Evolutionary conservation across 2,888 invertebrate species (phyloP).

Genomic region (Chymomyza procnemis): DNA sequence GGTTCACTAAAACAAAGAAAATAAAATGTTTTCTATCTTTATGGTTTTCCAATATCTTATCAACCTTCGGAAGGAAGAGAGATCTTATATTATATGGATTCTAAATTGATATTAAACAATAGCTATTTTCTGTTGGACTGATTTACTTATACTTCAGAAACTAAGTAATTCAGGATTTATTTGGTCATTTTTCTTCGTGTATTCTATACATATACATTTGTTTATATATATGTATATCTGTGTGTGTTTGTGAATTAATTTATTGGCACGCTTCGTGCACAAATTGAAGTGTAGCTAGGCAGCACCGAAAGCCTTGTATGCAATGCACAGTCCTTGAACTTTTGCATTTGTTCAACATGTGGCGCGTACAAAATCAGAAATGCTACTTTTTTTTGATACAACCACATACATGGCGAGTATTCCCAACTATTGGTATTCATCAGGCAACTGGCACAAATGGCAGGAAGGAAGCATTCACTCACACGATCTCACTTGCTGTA

Average conservation of each 20-base stretch:
- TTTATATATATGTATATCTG: conserved; percentile 3
- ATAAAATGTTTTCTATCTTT: too few relatives aligned
- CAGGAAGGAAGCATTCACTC: background rate
- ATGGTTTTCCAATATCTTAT: too few relatives aligned
- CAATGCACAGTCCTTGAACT: conserved; percentile 40
- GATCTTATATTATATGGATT: too few relatives aligned
- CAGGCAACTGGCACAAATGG: background rate
- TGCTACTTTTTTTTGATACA: background rate
- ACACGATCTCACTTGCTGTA: background rate
- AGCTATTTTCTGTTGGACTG: too few relatives aligned
- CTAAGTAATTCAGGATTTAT: too few relatives aligned
- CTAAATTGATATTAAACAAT: too few relatives aligned
- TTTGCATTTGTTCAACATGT: conserved; percentile 32
- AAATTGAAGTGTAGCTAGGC: conserved; percentile 75
- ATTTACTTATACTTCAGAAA: too few relatives aligned
- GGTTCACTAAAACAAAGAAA: too few relatives aligned
- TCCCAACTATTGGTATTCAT: background rate
- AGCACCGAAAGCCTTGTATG: conserved; percentile 47
- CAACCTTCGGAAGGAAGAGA: too few relatives aligned
- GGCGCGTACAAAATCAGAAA: conserved; percentile 4
- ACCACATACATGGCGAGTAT: background rate
- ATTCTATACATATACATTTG: too few relatives aligned
- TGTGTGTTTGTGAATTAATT: conserved; percentile 67
- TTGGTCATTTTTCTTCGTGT: too few relatives aligned
- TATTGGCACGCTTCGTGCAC: conserved; percentile 77